phyloP scores from a whole-genome alignment of 2,797 vertebrate species.

The Ceryle rudis region DNA sequence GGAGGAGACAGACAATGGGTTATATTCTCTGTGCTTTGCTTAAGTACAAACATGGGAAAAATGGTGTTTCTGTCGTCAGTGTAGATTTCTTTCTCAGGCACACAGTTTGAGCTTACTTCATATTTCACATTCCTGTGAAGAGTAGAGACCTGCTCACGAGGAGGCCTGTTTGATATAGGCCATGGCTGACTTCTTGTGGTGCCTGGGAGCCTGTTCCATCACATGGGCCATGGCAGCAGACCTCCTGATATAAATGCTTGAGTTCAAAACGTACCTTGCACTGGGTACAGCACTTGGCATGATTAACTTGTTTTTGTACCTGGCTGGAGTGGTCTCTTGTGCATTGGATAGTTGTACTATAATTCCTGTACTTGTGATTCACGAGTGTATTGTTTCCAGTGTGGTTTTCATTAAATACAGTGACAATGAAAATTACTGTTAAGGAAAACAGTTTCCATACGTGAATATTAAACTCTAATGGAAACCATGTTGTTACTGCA shows the following conservation, averaged over 20 bases:
- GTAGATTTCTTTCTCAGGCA: background rate
- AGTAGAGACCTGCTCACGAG: background rate
- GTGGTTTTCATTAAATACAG: constrained; percentile 35
- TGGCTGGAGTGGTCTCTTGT: background rate
- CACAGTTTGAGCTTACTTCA: background rate
- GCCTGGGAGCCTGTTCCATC: background rate
- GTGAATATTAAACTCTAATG: constrained; percentile 25
- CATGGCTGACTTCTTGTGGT: background rate
- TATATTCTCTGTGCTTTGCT: background rate
- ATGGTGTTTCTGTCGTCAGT: background rate
- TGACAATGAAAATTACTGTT: constrained; percentile 16
- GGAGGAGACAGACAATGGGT: background rate
- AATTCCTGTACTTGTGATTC: background rate
- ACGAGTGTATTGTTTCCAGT: background rate
- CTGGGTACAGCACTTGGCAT: background rate
- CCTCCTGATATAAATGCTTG: background rate
- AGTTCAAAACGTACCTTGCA: background rate
- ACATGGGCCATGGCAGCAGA: background rate
- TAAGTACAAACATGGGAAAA: background rate
- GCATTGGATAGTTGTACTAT: background rate
- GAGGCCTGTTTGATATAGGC: background rate
- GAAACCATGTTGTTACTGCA: constrained; percentile 1
- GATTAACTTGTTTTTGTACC: background rate
- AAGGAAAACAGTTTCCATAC: background rate
- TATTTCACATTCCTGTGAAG: background rate